A percentile compares a stretch with the other conserved stretches of the same genome.
Evolutionary conservation across 2,888 invertebrate species (phyloP).

Genomic region (Epinotia brunnichana): DNA sequence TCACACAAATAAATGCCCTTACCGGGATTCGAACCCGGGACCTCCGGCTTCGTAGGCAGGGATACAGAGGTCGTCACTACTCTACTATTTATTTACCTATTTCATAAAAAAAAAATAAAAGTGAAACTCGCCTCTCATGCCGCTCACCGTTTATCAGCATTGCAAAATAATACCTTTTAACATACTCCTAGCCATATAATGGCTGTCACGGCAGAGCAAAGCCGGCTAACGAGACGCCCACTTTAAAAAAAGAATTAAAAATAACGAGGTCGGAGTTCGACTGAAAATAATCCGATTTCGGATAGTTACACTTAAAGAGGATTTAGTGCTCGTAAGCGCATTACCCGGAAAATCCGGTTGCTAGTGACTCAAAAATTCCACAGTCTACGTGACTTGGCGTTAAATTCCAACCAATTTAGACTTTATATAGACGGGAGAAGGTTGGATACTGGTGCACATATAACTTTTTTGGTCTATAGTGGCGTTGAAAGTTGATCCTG

Average conservation of each 20-base stretch:
- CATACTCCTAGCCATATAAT: slow-evolving; percentile 11
- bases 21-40: too few species aligned
- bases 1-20: too few species aligned
- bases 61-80: too few species aligned
- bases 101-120: slow-evolving; percentile 3
- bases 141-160: slow-evolving; percentile 18
- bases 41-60: too few species aligned
- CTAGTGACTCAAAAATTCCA: background rate
- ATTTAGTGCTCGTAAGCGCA: slow-evolving; percentile 2
- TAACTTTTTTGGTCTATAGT: background rate
- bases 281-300: slow-evolving; percentile 36
- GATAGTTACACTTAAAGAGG: slow-evolving; percentile 2
- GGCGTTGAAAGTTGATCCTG: background rate
- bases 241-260: slow-evolving; percentile 22
- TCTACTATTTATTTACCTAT: too few species aligned
- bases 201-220: slow-evolving; percentile 23
- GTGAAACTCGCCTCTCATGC: slow-evolving; percentile 40
- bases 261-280: slow-evolving; percentile 18
- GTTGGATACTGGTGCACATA: background rate
- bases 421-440: background rate
- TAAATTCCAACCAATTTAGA: background rate
- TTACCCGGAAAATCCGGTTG: slow-evolving; percentile 3
- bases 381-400: background rate
- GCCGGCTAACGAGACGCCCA: slow-evolving; percentile 39
- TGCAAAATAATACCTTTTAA: slow-evolving; percentile 30